A percentile compares a stretch with the other conserved stretches of the same genome.
phyloP scores from a whole-genome alignment of 2,113 vertebrate genomes.

The Heteronetta atricapilla region DNA sequence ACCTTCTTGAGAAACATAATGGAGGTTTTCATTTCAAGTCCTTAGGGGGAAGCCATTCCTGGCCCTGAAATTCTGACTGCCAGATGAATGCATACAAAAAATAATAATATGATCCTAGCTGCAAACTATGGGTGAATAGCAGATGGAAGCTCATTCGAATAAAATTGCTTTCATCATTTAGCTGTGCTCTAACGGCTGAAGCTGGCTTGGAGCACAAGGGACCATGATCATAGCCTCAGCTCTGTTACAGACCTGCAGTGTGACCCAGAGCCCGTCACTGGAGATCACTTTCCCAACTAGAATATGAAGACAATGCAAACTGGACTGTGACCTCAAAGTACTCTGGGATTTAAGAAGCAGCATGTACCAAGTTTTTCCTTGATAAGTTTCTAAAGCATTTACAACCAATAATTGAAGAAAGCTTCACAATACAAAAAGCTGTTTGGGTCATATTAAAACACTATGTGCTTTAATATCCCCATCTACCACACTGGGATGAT shows the following conservation, averaged over 20 bases:
- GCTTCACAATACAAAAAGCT: fast-evolving
- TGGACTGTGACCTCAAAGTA: not conserved
- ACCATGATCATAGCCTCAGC: not conserved
- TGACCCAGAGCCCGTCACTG: not conserved
- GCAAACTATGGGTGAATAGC: not conserved
- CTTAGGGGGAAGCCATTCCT: not conserved
- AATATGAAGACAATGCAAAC: not conserved
- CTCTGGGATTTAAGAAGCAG: not conserved
- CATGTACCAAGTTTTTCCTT: not conserved
- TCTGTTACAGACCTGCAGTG: not conserved
- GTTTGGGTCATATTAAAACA: not conserved
- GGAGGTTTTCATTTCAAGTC: constrained; percentile 34
- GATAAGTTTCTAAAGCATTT: not conserved
- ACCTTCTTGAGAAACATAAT: constrained; percentile 13
- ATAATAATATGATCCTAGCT: constrained; percentile 2
- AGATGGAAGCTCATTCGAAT: not conserved
- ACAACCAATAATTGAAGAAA: not conserved
- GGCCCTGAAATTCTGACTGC: not conserved
- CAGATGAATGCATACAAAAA: constrained; percentile 14
- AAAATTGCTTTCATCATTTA: constrained; percentile 13
- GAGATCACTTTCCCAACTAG: not conserved
- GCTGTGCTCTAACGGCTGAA: not conserved
- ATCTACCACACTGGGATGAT: not conserved
- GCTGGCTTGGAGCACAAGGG: not conserved
- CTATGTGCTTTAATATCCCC: not conserved